Base-by-base conservation (phyloP, 1,140 invertebrate species). In the Schmidtea mediterranea region DNA sequence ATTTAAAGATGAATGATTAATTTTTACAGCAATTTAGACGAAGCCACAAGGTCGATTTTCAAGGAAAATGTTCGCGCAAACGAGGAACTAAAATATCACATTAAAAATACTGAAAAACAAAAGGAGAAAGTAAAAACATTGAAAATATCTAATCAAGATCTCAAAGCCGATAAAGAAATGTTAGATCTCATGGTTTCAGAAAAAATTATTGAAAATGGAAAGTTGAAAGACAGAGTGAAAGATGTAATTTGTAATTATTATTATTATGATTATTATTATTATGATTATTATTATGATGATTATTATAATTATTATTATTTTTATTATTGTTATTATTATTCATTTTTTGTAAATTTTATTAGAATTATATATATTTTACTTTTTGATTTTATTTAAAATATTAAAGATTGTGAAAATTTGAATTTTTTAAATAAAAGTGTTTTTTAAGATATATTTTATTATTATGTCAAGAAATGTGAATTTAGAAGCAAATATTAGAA, bases 1-100 rank as follows among this genome's bases (percentile, higher is more conserved):
- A n/a, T n/a, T n/a, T n/a, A n/a, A n/a, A n/a, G n/a, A n/a, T n/a
- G n/a, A n/a, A n/a, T n/a, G n/a, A n/a, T n/a, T n/a, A n/a, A n/a
- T 46, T 47, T 36, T 53, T 52, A 13, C 52, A 67, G 64, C 37
- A 66, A 66, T 53, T 54, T 67, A 21, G 61, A 64, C 53, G 62
- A 65, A 38, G 62, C 62, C 24, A 67, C 62, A 36, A 58, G 60
- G 50, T 59, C 58, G 15, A 62, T 67, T 18, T 67, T 64, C 50
- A 66, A 66, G 46, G 65, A 67, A 50, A 67, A 67, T 53, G 60
- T 64, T 10, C 51, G 61, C 1, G 50, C 65, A 38, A 57, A 59
- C 13, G 61, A 66, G 50, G 57, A 61, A 6, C 49, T 66, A 32
- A 58, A 54, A 41, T 59, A 62, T 48, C 61, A 65, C 50, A 61